Evolutionary conservation across 2,113 vertebrate species (phyloP), one percentile per base, ranked within the genome.

Genomic region (Alethe castanea): DNA sequence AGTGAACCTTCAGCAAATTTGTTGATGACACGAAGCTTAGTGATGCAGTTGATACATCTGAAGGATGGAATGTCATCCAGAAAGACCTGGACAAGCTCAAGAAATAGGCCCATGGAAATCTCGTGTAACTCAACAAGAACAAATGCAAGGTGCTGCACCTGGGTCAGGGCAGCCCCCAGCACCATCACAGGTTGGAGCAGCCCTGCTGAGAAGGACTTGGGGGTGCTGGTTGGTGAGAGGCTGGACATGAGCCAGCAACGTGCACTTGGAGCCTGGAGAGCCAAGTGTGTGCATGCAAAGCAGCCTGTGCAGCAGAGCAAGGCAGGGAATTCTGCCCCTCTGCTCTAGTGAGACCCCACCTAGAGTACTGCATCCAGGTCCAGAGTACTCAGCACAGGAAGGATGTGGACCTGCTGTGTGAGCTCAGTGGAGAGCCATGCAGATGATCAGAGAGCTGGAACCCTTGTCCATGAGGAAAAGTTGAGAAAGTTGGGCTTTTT

Each of bases 201-300:
- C 45, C 26, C 26, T 44, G 62, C 14, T 6, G 6, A 53, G 45
- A 52, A 20, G 18, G 42, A 9, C 25, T 35, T 20, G 5, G 15
- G 7, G 3, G 4, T 16, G 45, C 15, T 23, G 45, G 9, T 45
- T 23, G 12, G 0, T 24, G 38, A 78, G 47, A 61, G 19, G 38
- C 38, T 23, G 47, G 28, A 18, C 15, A 25, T 1, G 31, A 44
- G 0, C 33, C 45, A 31, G 45, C 44, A 3, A 42, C 0, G 8
- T 11, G 36, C 4, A 24, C 45, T 29, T 28, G 11, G 7, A 52
- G 31, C 15, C 36, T 8, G 22, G 19, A 70, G 4, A 82, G 36
- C 14, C 45, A 62, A 7, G 3, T 0, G 1, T 31, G 9, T 83
- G 33, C 47, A 45, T 36, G 10, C 48, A 53, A 33, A 53, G 38